Conservation (phyloP, 1,140 invertebrate genomes). For the Zaprionus ornatus region DNA sequence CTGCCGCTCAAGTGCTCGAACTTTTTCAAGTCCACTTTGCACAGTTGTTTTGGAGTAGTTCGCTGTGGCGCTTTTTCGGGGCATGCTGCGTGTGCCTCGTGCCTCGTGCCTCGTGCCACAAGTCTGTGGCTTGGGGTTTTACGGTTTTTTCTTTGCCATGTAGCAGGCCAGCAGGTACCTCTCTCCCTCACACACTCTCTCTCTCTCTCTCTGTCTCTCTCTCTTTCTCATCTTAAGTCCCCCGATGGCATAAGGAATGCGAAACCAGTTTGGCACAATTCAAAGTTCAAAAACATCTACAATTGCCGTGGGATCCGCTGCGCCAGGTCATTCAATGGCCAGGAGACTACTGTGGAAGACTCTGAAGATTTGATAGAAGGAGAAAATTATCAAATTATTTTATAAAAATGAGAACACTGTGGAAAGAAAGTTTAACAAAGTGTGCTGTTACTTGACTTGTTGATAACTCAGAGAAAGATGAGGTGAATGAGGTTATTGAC, state of each 20-base stretch:
- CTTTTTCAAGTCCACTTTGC: conserved; percentile 81
- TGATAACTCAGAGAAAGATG: not conserved
- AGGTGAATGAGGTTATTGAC: not conserved
- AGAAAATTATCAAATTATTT: not conserved
- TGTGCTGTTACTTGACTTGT: too few relatives aligned
- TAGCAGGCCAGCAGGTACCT: conserved; percentile 18
- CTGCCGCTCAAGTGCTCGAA: conserved; percentile 78
- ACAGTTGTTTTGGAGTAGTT: conserved; percentile 78
- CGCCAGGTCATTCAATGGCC: not conserved
- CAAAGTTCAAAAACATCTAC: conserved; percentile 34
- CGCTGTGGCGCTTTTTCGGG: conserved; percentile 47
- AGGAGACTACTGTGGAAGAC: not conserved
- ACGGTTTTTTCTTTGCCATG: not conserved
- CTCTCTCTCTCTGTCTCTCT: not conserved
- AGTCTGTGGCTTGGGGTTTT: not conserved
- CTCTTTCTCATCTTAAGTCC: not conserved
- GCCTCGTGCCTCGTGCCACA: not conserved
- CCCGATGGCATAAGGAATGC: not conserved
- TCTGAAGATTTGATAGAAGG: not conserved
- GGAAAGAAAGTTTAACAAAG: too few relatives aligned
- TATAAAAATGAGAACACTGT: not conserved
- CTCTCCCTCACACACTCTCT: not conserved
- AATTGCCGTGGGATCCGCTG: conserved; percentile 2
- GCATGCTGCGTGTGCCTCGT: conserved; percentile 23
- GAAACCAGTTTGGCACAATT: conserved; percentile 25